Evolutionary conservation across 23 tunicate species (phyloP), one percentile per base, ranked within the genome.

Genomic region (Styela clava): DNA sequence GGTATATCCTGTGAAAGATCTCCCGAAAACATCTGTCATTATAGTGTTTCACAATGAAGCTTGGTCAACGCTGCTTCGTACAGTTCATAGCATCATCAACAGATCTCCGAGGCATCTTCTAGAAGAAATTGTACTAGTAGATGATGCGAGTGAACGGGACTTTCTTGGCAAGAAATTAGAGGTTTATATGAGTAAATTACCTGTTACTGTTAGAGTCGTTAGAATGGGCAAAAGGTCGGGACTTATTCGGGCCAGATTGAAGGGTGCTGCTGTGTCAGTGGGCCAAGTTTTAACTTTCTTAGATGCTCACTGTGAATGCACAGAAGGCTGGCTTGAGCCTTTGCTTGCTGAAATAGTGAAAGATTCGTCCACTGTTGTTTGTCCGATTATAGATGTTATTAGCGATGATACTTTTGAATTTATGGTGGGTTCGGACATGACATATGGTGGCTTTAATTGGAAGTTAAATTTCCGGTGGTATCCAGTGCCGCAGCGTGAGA

Each of bases 401-500:
- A 91, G 91, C 67, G 91, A 91, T 31, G 90, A 91, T 34, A 86
- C 90, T 3, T 92, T 92, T 69, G 97, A 90, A 63, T 95, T 89
- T 79, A 33, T 90, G 78, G 88, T 86, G 25, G 99, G 99, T 68
- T 89, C 96, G 1, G 99, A 95, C 74, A 86, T 95, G 99, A 95
- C 99, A 35, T 95, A 95, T 76, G 99, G 99, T 7, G 99, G 99
- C 2, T 95, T 95, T 36, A 95, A 95, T 71, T 95, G 99, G 99
- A 95, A 95, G 74, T 89, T 95, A 16, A 95, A 95, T 79, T 95
- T 95, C 82, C 88, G 99, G 21, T 95, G 99, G 99, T 95, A 95
- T 63, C 99, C 99, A 22, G 99, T 95, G 9, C 99, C 99, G 7
- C 92, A 95, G 35, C 72, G 99, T 20, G 99, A 95, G 71, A 91